These are phyloP conservation scores for Leptothorax acervorum DNA, from an alignment of 2,888 invertebrate species.

Conservation along the genomic window DNA sequence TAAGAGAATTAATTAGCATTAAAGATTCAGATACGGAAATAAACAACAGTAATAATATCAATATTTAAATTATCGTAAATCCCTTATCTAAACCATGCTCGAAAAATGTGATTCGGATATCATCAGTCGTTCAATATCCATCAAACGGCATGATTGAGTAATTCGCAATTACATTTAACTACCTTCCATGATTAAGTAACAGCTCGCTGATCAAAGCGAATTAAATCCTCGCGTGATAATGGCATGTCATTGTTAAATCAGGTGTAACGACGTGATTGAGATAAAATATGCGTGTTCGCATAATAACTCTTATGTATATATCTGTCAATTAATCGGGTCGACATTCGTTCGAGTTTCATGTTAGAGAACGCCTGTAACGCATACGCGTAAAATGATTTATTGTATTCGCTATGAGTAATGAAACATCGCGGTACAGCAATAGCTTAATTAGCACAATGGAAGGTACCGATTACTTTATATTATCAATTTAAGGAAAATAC, in stretches of 20 bases:
- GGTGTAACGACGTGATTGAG: constrained; percentile 43
- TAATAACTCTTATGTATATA: constrained; percentile 47
- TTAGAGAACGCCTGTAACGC: not conserved
- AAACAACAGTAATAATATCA: not conserved
- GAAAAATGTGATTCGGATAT: not conserved
- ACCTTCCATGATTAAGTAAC: constrained; percentile 38
- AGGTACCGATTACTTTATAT: not conserved
- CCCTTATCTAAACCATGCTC: not conserved
- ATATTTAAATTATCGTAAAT: not conserved
- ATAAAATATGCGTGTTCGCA: constrained; percentile 35
- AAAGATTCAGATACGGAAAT: constrained; percentile 22
- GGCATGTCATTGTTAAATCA: constrained; percentile 44
- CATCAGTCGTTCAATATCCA: not conserved
- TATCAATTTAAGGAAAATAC: not conserved
- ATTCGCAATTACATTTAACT: constrained; percentile 35
- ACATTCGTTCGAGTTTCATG: constrained; percentile 20
- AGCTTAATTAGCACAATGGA: constrained; percentile 7
- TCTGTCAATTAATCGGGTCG: constrained; percentile 47
- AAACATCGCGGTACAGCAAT: constrained; percentile 28
- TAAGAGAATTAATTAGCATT: constrained; percentile 22
- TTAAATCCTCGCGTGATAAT: constrained; percentile 49
- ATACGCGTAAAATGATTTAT: constrained; percentile 36
- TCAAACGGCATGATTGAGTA: constrained; percentile 28
- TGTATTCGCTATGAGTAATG: constrained; percentile 5
- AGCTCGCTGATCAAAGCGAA: constrained; percentile 44